Conservation (phyloP, 2,113 vertebrate species). For the Ondatra zibethicus region DNA sequence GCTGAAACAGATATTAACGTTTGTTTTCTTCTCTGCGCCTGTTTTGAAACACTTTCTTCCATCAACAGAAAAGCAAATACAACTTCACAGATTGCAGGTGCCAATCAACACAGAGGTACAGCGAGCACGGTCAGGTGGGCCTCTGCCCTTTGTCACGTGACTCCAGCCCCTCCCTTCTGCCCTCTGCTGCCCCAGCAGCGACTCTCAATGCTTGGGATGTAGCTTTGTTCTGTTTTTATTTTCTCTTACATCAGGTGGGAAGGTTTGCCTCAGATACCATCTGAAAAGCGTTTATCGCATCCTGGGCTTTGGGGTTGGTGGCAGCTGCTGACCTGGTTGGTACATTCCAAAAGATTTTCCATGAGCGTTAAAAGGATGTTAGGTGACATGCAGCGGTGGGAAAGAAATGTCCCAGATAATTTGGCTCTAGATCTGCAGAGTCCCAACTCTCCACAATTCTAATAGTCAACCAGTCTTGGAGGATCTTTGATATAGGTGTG, state of each 20-base stretch:
- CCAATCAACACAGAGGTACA: neutral
- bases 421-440: neutral
- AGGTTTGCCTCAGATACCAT: neutral
- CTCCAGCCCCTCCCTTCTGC: neutral
- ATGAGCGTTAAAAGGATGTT: too few relatives aligned
- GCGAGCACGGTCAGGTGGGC: neutral
- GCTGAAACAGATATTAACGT: neutral
- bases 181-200: too few relatives aligned
- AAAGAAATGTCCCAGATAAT: neutral
- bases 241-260: neutral
- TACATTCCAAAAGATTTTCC: neutral
- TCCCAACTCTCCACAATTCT: neutral
- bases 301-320: neutral
- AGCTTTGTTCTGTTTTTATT: neutral
- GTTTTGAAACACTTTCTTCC: neutral
- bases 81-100: neutral
- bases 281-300: neutral
- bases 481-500: neutral
- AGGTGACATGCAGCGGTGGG: neutral
- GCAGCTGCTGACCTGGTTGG: neutral
- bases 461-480: neutral
- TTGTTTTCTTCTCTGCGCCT: neutral
- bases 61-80: neutral
- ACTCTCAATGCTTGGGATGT: neutral
- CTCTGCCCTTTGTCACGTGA: neutral